Conservation (phyloP, 2,888 invertebrate genomes). For the Temnothorax unifasciatus region DNA sequence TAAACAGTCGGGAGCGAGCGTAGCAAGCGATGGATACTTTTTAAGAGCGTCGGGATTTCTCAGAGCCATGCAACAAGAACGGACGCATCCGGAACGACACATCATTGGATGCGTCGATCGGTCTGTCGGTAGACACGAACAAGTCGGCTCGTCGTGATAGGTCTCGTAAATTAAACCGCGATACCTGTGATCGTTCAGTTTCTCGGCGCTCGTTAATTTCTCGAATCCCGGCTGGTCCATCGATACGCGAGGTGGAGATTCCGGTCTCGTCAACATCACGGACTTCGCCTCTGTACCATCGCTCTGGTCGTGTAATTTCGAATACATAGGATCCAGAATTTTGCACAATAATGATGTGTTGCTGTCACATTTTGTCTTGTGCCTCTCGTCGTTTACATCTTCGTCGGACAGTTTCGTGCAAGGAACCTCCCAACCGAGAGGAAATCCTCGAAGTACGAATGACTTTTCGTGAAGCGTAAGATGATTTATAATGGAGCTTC, state of each 20-base stretch:
- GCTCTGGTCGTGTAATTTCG: background rate
- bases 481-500: slow-evolving; percentile 72
- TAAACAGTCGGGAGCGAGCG: slow-evolving; percentile 59
- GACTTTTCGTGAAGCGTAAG: slow-evolving; percentile 67
- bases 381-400: background rate
- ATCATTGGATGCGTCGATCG: slow-evolving; percentile 61
- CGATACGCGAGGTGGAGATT: slow-evolving; percentile 67
- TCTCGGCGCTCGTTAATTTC: slow-evolving; percentile 79
- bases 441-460: slow-evolving; percentile 72
- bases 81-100: slow-evolving; percentile 76
- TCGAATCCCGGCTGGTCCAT: slow-evolving; percentile 77
- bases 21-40: slow-evolving; percentile 42
- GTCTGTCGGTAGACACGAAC: slow-evolving; percentile 70
- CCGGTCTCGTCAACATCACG: slow-evolving; percentile 67
- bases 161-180: slow-evolving; percentile 76
- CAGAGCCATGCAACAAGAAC: slow-evolving; percentile 75
- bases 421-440: slow-evolving; percentile 43
- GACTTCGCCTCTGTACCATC: background rate
- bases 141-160: slow-evolving; percentile 80
- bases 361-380: background rate
- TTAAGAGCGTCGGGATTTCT: slow-evolving; percentile 60
- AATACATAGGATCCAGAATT: background rate
- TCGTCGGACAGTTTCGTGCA: background rate
- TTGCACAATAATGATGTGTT: background rate
- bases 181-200: slow-evolving; percentile 79